Evolutionary conservation across 2,888 invertebrate species (phyloP), one percentile per base, ranked within the genome.

Genomic region (Lochmaea capreae): DNA sequence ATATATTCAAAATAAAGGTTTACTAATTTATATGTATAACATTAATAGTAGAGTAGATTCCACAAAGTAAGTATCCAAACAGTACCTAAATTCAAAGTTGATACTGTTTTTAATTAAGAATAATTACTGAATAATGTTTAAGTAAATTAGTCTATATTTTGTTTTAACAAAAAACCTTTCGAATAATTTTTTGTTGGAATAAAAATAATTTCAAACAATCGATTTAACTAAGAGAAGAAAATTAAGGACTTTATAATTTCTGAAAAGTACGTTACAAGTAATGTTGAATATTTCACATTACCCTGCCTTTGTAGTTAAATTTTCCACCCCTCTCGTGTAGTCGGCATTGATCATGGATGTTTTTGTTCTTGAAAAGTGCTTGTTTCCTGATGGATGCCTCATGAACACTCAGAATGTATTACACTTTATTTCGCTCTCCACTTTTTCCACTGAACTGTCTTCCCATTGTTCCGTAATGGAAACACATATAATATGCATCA

Each of bases 351-450:
- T 73, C 67, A 67, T 73, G 67, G 67, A 61, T 76, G 75, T 76
- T 76, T 76, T 76, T 76, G 77, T 77, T 77, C 76, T 76, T 75
- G 71, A 77, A 77, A 78, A 77, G 77, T 77, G 75, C 78, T 79
- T 67, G 75, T 77, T 77, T 76, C 76, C 76, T 76, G 76, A 79
- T 77, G 76, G 74, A 79, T 76, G 73, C 76, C 73, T 71, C 71
- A 74, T 71, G 70, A 77, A 73, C 75, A 75, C 62, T 63, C 43
- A 39, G 42, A 43, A 63, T 63, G 42, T 43, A 63, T 42, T 63
- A 66, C 52, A 66, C 66, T 54, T 73, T 75, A 75, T 69, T 72
- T 63, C 62, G 63, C 77, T 74, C 71, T 75, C 69, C 73, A 72
- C 75, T 77, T 72, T 75, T 58, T 42, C 58, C 71, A 49, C 63